These are phyloP conservation scores for Willowsia nigromaculata DNA, from an alignment of 2,888 invertebrate genomes.

Conservation along the genomic window DNA sequence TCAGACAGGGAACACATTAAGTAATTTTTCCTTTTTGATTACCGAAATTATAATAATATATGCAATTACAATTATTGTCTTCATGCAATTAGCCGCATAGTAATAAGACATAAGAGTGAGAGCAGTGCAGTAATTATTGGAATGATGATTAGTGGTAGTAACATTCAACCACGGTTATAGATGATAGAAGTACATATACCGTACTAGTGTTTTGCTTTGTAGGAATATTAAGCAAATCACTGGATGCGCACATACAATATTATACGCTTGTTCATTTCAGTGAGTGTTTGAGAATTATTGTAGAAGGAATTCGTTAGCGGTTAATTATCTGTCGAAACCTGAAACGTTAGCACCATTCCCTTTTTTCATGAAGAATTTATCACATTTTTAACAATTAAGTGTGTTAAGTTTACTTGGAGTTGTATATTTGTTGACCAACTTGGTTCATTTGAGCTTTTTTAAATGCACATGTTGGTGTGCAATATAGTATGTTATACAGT, in stretches of 20 bases:
- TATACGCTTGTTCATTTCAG: neutral
- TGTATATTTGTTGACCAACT: neutral
- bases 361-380: conserved; percentile 53
- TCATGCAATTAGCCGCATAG: conserved; percentile 52
- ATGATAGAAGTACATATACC: neutral
- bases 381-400: conserved; percentile 55
- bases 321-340: conserved; percentile 65
- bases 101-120: conserved; percentile 41
- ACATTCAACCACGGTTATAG: no score
- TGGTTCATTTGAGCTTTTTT: neutral
- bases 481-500: neutral
- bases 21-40: conserved; percentile 2
- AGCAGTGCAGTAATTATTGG: conserved; percentile 29
- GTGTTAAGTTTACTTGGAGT: conserved; percentile 48
- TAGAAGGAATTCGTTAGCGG: conserved; percentile 45
- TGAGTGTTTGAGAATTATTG: neutral
- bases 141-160: conserved; percentile 49
- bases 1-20: neutral
- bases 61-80: conserved; percentile 59
- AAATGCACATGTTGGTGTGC: neutral
- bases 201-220: neutral
- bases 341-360: conserved; percentile 10
- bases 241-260: neutral
- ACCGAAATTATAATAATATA: conserved; percentile 41
- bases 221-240: neutral